phyloP scores from a whole-genome alignment of 1,140 invertebrate species.

The Choristoneura fumiferana region DNA sequence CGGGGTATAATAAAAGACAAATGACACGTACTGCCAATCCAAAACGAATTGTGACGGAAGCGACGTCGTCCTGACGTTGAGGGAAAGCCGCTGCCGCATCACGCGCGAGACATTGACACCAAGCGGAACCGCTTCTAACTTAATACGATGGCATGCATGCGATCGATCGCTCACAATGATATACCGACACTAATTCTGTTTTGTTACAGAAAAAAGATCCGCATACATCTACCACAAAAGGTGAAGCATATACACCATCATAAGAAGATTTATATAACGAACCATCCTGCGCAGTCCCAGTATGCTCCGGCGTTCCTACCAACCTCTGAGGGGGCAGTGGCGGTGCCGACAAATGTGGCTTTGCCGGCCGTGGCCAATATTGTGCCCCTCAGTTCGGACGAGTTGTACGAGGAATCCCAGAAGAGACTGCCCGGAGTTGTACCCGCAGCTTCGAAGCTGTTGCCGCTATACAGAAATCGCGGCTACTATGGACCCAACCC shows the following conservation, averaged over 20 bases:
- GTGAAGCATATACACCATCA: constrained; percentile 78
- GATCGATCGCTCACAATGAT: constrained; percentile 30
- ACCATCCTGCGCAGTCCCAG: constrained; percentile 65
- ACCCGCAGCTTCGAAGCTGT: constrained; percentile 56
- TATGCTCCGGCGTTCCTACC: constrained; percentile 69
- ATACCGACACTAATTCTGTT: constrained; percentile 44
- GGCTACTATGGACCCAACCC: constrained; percentile 73
- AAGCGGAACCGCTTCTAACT: constrained; percentile 51
- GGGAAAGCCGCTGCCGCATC: constrained; percentile 61
- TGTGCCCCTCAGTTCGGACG: constrained; percentile 53
- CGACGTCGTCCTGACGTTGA: constrained; percentile 30
- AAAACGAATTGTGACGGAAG: constrained; percentile 43
- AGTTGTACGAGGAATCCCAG: constrained; percentile 55
- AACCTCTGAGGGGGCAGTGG: constrained; percentile 56
- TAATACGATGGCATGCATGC: constrained; percentile 47
- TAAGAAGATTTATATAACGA: constrained; percentile 76
- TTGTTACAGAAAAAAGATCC: constrained; percentile 78
- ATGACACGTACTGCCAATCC: neutral
- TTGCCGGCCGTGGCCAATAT: constrained; percentile 54
- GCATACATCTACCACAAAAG: constrained; percentile 77
- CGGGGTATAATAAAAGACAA: constrained; percentile 8
- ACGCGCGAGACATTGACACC: constrained; percentile 59
- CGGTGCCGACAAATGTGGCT: constrained; percentile 54
- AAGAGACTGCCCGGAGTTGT: constrained; percentile 33
- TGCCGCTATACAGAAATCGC: constrained; percentile 67